Evolutionary conservation across 2,797 vertebrate species (phyloP).

Genomic region (Sebastes minor): DNA sequence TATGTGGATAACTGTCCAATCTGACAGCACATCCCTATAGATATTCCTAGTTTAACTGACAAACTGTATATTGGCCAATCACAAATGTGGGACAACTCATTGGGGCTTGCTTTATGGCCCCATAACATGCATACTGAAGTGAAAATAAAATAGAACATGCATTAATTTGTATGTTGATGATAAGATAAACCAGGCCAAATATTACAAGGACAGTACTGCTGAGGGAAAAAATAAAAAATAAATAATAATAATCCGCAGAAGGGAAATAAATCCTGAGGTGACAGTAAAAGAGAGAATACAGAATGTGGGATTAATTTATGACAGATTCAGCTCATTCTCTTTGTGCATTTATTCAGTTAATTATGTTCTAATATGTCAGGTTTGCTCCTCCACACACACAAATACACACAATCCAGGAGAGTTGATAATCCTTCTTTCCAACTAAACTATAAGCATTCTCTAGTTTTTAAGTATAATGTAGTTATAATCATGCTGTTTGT

Average conservation of each 20-base stretch:
- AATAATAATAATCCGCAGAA: background rate
- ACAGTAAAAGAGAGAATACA: background rate
- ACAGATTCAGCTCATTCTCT: background rate
- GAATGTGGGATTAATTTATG: background rate
- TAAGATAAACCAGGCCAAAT: constrained; percentile 10
- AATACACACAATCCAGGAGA: background rate
- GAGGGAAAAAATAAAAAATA: background rate
- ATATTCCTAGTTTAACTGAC: background rate
- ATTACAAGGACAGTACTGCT: background rate
- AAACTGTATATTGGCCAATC: background rate
- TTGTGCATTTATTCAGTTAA: background rate
- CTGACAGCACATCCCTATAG: background rate
- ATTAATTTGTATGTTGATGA: constrained; percentile 7
- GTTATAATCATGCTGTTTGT: background rate
- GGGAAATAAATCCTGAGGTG: background rate
- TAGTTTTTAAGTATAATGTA: background rate
- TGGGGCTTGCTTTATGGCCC: background rate
- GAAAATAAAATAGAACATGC: constrained; percentile 15
- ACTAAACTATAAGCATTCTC: background rate
- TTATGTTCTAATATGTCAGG: background rate
- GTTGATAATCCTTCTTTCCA: background rate
- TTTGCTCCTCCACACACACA: background rate
- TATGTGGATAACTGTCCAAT: background rate
- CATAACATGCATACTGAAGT: background rate
- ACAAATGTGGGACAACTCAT: constrained; percentile 9